Evolutionary conservation across 2,797 vertebrate species (phyloP).

Genomic region (Phalanger gymnotis): DNA sequence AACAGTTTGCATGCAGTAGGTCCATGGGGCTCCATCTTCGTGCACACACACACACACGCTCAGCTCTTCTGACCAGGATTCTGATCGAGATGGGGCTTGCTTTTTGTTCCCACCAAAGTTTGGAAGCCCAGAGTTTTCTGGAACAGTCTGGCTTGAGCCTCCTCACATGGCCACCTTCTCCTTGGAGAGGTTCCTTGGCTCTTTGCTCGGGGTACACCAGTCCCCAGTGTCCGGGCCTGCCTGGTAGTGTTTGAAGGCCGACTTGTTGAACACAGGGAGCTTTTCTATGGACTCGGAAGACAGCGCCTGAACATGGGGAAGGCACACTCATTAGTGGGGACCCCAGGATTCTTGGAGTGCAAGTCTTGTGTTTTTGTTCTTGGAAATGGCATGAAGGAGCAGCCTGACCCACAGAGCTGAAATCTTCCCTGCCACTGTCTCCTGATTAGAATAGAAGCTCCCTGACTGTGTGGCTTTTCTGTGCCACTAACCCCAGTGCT

Average conservation of each 20-base stretch:
- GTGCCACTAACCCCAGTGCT: too few relatives aligned
- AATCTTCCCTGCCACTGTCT: too few relatives aligned
- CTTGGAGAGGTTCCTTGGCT: conserved; percentile 91
- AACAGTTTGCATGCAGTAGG: not conserved
- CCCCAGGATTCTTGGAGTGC: not conserved
- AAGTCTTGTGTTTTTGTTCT: not conserved
- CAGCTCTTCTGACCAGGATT: conserved; percentile 45
- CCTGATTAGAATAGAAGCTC: not conserved
- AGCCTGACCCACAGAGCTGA: too few relatives aligned
- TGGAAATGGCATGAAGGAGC: not conserved
- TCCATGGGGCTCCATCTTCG: not conserved
- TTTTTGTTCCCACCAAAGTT: conserved; percentile 25
- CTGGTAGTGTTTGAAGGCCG: conserved; percentile 94
- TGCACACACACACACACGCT: conserved; percentile 21
- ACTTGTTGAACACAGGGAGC: conserved; percentile 98
- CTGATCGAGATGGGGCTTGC: conserved; percentile 21
- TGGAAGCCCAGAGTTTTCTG: conserved; percentile 62
- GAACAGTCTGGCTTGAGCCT: not conserved
- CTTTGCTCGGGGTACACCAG: conserved; percentile 97
- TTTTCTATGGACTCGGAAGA: conserved; percentile 97
- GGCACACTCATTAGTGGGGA: not conserved
- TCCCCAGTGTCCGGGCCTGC: conserved; percentile 92
- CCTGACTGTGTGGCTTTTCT: not conserved
- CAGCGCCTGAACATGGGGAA: conserved; percentile 88
- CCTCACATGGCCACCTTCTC: conserved; percentile 75